Evolutionary conservation across 1,140 invertebrate species (phyloP), one percentile per base, ranked within the genome.

Genomic region (Pseudachorutes palmiensis): DNA sequence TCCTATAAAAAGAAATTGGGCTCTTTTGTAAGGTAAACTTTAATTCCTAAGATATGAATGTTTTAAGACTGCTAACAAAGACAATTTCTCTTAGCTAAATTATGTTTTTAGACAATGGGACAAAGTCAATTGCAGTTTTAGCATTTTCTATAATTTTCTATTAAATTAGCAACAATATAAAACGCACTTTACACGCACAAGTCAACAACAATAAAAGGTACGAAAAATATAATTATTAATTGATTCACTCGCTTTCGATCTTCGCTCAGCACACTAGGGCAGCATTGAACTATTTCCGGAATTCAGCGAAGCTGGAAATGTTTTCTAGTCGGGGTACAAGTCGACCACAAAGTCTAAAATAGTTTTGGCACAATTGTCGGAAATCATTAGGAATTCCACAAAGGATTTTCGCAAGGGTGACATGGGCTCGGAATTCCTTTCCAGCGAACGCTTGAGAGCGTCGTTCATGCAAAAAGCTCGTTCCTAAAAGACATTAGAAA

Each of bases 331-430:
- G 2, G 33, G 32, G 49, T 58, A 55, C 28, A 74, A 65, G 48
- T 74, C 72, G n/a, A 74, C 48, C 5, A 74, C 19, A 58, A 74
- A 68, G n/a, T 71, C 72, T 48, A 74, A 62, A 31, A 74, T 29
- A 48, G 64, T 59, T 71, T 71, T 71, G 70, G 72, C 72, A 74
- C 72, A 72, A 61, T 65, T 67, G 49, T 70, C 70, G n/a, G 68
- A 58, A n/a, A 64, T 68, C 62, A 71, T 67, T 26, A 74, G 59
- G 49, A 74, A 71, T 49, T 74, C 72, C 12, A 71, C 49, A 51
- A 67, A 74, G 1, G 64, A 30, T 51, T 69, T 69, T 59, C 65
- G 63, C n/a, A 68, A 63, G n/a, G 72, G 72, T 36, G 64, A 65
- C 49, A 74, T 74, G 19, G 65, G 60, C 36, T 74, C 70, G 19